Evolutionary conservation across 1,140 invertebrate genomes (phyloP), one percentile per base, ranked within the genome.

Genomic region (Alviniconcha marisindica): DNA sequence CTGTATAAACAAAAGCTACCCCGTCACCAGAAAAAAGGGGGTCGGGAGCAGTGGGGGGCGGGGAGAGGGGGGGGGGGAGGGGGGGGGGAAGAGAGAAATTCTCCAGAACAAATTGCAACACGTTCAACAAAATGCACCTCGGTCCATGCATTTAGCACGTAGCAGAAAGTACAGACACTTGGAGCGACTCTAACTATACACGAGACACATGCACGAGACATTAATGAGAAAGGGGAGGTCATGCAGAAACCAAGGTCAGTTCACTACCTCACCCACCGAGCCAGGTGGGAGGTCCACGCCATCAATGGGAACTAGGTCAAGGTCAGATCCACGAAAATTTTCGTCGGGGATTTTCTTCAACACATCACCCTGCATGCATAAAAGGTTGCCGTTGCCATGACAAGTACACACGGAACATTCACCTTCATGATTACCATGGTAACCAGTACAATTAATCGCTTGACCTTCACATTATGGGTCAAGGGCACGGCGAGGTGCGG

Each of bases 311-410:
- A 74, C 15, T 33, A 87, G 74, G 54, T 88, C 84, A 81, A 87
- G 79, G 76, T 85, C 73, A 74, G 84, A 86, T 40, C 79, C 83
- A 36, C 76, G 63, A 81, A 81, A 81, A 69, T 56, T 81, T 69
- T 87, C 85, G 14, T 89, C 86, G 44, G 90, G 88, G 51, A 90
- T 89, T 88, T 88, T 90, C 89, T 87, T 90, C 85, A 89, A 87
- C 36, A 88, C 87, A 86, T 90, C 90, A 33, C 89, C 90, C 90
- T 91, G 87, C 81, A 33, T 36, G 42, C 79, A 85, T 48, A 76
- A 74, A 77, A 51, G 15, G 36, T 38, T 12, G 33, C 28, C 28
- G 60, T 63, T 24, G 21, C 60, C 28, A 63, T 63, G 44, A 48
- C 44, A 63, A 63, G 10, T 63, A 63, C 28, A 63, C 28, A 48